Evolutionary conservation across 2,888 invertebrate genomes (phyloP), one percentile per base, ranked within the genome.

Genomic region (Cylindroiulus punctatus): DNA sequence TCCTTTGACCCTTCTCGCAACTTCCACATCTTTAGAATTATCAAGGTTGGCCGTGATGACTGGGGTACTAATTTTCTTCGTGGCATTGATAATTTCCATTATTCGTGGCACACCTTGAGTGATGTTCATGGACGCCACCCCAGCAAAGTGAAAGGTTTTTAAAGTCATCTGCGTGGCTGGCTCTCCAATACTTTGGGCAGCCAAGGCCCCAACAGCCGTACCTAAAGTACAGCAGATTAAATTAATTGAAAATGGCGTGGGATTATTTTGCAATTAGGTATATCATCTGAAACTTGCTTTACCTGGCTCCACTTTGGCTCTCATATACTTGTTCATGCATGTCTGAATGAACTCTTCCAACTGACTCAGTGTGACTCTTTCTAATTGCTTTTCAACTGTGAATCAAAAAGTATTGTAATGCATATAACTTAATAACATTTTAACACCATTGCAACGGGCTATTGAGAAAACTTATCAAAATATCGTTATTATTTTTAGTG

Each of bases 121-220:
- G 89, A 98, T 98, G 92, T 98, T 99, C 99, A 99, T 99, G 32
- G 98, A 98, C 2, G 99, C 99, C 0, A 99, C 99, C 88, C 99
- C 99, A 89, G 99, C 99, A 93, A 99, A 99, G 92, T 99, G 99
- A 92, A 99, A 99, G 19, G 99, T 99, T 92, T 99, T 99, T 85
- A 99, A 91, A 0, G 99, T 99, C 99, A 99, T 99, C 91, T 99
- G 99, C 0, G 99, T 99, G 42, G 98, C 98, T 0, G 99, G 99
- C 91, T 99, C 99, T 42, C 99, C 99, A 88, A 99, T 99, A 93
- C 98, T 98, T 93, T 98, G 96, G 0, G 98, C 99, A 3, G 98
- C 98, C 44, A 99, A 93, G 1, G 99, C 99, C 0, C 99, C 99
- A 0, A 99, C 99, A 0, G 99, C 98, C 0, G 98, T 99, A 14